phyloP scores from a whole-genome alignment of 2,888 invertebrate genomes.

The Ischnura elegans region DNA sequence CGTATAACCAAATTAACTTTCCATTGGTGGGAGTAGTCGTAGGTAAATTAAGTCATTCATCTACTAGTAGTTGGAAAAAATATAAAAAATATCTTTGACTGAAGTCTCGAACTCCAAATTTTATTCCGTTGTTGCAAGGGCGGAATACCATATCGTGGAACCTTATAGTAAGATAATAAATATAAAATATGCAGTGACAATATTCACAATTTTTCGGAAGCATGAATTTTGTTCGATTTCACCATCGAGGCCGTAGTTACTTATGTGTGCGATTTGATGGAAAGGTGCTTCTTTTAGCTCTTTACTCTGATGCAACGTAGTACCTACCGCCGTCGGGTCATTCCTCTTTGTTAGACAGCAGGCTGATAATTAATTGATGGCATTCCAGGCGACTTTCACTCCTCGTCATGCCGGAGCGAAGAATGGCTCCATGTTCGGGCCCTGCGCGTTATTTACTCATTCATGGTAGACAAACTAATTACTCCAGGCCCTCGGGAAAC shows the following conservation, averaged over 20 bases:
- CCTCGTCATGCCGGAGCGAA: neutral
- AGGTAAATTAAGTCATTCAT: too few relatives aligned
- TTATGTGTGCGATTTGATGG: neutral
- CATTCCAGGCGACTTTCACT: neutral
- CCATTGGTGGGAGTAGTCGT: too few relatives aligned
- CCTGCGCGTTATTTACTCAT: neutral
- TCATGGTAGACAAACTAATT: neutral
- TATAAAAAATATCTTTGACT: too few relatives aligned
- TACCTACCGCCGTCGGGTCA: neutral
- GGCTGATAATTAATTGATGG: neutral
- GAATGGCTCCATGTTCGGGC: neutral
- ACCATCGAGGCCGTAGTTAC: neutral
- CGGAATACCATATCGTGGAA: too few relatives aligned
- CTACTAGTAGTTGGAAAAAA: too few relatives aligned
- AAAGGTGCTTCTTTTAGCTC: neutral
- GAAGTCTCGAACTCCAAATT: too few relatives aligned
- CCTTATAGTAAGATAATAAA: too few relatives aligned
- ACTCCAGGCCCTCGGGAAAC: neutral
- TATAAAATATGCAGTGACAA: too few relatives aligned
- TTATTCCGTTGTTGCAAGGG: too few relatives aligned
- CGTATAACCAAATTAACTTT: too few relatives aligned
- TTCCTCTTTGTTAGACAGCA: neutral
- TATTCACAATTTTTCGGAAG: too few relatives aligned
- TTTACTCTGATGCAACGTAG: neutral
- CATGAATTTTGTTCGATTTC: too few relatives aligned